These are phyloP conservation scores for Musca vetustissima DNA, from an alignment of 1,140 invertebrate species.

Conservation along the genomic window DNA sequence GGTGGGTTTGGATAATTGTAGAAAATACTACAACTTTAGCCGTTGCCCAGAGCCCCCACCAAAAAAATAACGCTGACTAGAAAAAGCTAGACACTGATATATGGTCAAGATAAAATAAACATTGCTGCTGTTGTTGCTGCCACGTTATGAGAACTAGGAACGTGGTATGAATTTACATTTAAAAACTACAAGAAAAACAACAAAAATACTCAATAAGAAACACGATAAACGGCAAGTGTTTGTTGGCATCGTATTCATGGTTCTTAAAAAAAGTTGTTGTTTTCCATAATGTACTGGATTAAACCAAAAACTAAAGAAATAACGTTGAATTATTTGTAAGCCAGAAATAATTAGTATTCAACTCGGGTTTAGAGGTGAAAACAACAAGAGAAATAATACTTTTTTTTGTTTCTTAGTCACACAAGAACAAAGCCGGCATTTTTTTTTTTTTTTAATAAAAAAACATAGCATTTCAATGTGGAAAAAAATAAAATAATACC, in stretches of 20 bases:
- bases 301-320: not conserved
- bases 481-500: no score
- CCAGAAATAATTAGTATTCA: constrained; percentile 15
- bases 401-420: constrained; percentile 1
- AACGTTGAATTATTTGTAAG: not conserved
- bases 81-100: not conserved
- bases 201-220: not conserved
- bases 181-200: constrained; percentile 4
- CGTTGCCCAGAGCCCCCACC: not conserved
- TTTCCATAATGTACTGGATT: not conserved
- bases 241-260: not conserved
- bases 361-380: constrained; percentile 12
- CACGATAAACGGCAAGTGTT: not conserved
- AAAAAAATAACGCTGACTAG: no score
- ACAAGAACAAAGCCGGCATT: constrained; percentile 8
- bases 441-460: not conserved
- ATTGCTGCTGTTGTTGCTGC: not conserved
- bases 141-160: constrained; percentile 15
- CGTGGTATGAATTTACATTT: constrained; percentile 5
- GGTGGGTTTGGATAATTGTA: no score
- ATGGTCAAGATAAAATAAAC: constrained; percentile 1
- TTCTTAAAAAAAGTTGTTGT: not conserved
- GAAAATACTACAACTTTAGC: no score
- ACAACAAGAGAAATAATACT: not conserved
- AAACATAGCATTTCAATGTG: no score